phyloP scores from a whole-genome alignment of 2,888 invertebrate species.

The Morpho helenor region DNA sequence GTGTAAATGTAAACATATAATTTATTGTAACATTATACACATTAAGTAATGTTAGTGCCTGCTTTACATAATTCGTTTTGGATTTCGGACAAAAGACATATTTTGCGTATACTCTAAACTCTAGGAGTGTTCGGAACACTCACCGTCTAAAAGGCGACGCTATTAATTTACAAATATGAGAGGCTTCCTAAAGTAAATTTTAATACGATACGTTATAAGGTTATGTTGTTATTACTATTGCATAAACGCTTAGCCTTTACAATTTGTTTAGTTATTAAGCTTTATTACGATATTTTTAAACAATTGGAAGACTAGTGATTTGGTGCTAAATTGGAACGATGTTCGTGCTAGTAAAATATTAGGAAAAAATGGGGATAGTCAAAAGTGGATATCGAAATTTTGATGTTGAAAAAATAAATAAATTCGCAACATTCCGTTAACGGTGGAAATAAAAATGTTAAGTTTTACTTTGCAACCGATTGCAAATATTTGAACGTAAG shows the following conservation, averaged over 20 bases:
- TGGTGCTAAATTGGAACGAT: conserved; percentile 75
- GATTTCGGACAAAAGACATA: conserved; percentile 67
- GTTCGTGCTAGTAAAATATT: conserved; percentile 49
- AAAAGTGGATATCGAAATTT: conserved; percentile 50
- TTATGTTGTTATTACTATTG: conserved; percentile 78
- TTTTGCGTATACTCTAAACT: conserved; percentile 61
- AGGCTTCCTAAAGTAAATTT: conserved; percentile 69
- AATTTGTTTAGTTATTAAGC: conserved; percentile 71
- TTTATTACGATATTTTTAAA: conserved; percentile 67
- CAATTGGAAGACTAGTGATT: conserved; percentile 77
- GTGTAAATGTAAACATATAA: conserved; percentile 73
- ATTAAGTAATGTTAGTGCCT: conserved; percentile 75
- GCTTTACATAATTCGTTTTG: conserved; percentile 64
- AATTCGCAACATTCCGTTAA: conserved; percentile 72
- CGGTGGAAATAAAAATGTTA: conserved; percentile 54
- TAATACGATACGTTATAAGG: conserved; percentile 70
- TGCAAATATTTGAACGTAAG: conserved; percentile 64
- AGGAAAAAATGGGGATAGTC: conserved; percentile 39
- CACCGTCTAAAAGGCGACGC: conserved; percentile 40
- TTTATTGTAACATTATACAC: conserved; percentile 74
- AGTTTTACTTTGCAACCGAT: conserved; percentile 73
- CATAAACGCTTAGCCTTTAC: conserved; percentile 74
- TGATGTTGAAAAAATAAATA: conserved; percentile 22
- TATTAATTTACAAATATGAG: conserved; percentile 58
- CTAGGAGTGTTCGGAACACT: conserved; percentile 62